Percentiles rank a stretch among this genome's conserved stretches.
Evolutionary conservation across 2,113 vertebrate genomes (phyloP).

Genomic region (Gymnarchus niloticus): DNA sequence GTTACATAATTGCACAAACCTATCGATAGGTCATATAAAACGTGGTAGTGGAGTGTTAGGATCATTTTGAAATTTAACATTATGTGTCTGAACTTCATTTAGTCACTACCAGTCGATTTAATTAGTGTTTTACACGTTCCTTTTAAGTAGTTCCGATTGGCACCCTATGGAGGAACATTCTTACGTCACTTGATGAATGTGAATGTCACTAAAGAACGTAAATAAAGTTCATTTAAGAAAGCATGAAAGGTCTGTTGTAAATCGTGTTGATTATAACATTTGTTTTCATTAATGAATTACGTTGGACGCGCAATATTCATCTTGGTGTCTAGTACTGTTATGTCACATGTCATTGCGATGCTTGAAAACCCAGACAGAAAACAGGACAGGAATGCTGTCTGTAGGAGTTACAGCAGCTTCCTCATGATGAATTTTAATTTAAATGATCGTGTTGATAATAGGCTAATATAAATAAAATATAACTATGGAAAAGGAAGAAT

Average conservation of each 20-base stretch:
- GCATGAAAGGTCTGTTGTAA: neutral
- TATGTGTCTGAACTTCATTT: neutral
- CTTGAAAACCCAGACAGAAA: neutral
- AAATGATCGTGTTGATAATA: neutral
- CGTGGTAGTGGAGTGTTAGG: neutral
- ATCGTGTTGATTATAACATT: neutral
- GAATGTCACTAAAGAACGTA: neutral
- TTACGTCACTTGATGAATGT: neutral
- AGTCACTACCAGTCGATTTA: neutral
- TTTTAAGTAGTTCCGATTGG: neutral
- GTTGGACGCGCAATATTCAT: neutral
- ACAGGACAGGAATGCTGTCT: neutral
- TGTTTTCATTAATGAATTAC: too few relatives aligned
- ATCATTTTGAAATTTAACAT: neutral
- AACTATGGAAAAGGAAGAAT: neutral
- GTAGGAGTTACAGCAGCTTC: neutral
- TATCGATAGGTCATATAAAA: neutral
- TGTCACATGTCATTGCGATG: neutral
- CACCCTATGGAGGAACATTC: too few relatives aligned
- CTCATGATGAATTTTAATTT: neutral
- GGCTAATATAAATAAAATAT: neutral
- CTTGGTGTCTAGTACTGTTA: neutral
- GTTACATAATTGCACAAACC: neutral
- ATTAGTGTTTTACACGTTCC: too few relatives aligned
- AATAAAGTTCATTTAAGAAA: neutral